Conservation (phyloP, 2,113 vertebrate genomes). For the Ophiodon elongatus region DNA sequence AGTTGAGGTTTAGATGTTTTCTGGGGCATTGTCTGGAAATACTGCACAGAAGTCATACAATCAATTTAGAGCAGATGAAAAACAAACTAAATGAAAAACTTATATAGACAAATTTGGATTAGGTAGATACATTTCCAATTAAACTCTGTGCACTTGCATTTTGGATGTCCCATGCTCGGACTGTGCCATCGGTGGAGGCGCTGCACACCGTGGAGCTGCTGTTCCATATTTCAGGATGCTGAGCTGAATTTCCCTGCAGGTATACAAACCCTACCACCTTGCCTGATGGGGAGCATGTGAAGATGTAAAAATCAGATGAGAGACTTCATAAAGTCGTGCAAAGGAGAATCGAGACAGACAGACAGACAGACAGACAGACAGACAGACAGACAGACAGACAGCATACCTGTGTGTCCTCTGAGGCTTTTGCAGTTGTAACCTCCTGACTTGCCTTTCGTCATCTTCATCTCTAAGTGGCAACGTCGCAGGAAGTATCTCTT, state of each 20-base stretch:
- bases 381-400: neutral
- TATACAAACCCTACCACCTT: constrained; percentile 79
- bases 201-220: constrained; percentile 79
- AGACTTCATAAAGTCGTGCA: neutral
- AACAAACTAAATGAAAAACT: neutral
- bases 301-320: rapidly evolving
- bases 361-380: neutral
- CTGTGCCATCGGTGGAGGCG: constrained; percentile 81
- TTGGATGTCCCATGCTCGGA: constrained; percentile 84
- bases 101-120: neutral
- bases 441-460: constrained; percentile 81
- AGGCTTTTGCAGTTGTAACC: constrained; percentile 85
- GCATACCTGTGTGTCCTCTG: constrained; percentile 83
- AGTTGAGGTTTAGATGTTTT: neutral
- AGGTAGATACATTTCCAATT: too few relatives aligned
- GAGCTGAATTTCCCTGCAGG: constrained; percentile 63
- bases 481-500: constrained; percentile 86
- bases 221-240: constrained; percentile 68
- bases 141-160: too few relatives aligned
- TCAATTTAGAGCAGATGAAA: neutral
- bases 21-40: neutral
- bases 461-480: constrained; percentile 81
- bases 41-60: neutral
- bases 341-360: neutral
- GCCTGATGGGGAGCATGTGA: constrained; percentile 74